These are phyloP conservation scores for Echiichthys vipera DNA, from an alignment of 2,797 vertebrate species.

Conservation along the genomic window DNA sequence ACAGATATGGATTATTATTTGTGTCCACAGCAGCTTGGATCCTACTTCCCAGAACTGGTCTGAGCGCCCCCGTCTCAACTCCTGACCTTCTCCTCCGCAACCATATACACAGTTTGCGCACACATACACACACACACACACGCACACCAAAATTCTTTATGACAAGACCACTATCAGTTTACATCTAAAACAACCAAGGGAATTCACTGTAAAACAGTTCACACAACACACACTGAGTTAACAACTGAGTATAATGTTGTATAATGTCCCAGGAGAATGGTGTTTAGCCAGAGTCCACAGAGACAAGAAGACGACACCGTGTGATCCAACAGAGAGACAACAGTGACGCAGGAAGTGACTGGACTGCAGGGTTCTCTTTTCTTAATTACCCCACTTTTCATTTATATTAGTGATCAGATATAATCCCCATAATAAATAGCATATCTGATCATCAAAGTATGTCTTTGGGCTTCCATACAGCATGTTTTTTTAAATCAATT, in stretches of 20 bases:
- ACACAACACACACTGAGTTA: conserved; percentile 47
- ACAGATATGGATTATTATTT: conserved; percentile 52
- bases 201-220: conserved; percentile 35
- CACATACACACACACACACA: neutral
- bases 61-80: conserved; percentile 37
- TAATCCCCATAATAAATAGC: too few species aligned
- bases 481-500: too few species aligned
- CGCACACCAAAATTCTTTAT: conserved; percentile 5
- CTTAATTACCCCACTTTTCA: too few species aligned
- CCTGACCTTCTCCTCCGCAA: conserved; percentile 56
- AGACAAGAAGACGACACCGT: conserved; percentile 10
- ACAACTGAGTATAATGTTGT: conserved; percentile 6
- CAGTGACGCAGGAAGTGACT: neutral
- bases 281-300: conserved; percentile 36
- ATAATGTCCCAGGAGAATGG: conserved; percentile 27
- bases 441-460: too few species aligned
- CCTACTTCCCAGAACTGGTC: conserved; percentile 54
- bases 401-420: too few species aligned
- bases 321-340: conserved; percentile 9
- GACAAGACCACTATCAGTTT: conserved; percentile 37
- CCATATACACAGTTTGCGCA: conserved; percentile 25
- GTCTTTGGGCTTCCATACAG: too few species aligned
- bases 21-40: conserved; percentile 43
- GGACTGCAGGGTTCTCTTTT: too few species aligned
- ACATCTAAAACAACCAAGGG: conserved; percentile 22